These are phyloP conservation scores for Tyria jacobaeae DNA, from an alignment of 2,888 invertebrate genomes.

Conservation along the genomic window DNA sequence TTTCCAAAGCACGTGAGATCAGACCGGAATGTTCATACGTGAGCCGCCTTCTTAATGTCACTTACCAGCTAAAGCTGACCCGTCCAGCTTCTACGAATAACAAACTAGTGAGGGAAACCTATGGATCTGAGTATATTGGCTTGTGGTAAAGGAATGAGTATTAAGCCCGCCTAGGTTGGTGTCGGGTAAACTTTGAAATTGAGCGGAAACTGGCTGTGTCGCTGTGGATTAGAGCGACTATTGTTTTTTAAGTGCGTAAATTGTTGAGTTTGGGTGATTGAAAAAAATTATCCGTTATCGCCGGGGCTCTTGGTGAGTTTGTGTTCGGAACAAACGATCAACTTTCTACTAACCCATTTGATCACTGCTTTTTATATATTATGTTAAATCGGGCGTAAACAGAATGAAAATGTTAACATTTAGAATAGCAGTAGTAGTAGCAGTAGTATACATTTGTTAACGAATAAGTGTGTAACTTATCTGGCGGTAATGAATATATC, in stretches of 20 bases:
- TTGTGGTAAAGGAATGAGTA: conserved; percentile 62
- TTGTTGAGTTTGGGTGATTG: conserved; percentile 26
- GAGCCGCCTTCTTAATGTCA: conserved; percentile 58
- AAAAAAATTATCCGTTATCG: conserved; percentile 14
- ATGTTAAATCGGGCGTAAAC: background rate
- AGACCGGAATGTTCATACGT: conserved; percentile 62
- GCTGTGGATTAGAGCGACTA: conserved; percentile 52
- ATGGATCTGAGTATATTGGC: conserved; percentile 18
- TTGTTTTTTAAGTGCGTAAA: conserved; percentile 55
- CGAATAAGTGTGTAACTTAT: no score
- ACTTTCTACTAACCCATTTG: background rate
- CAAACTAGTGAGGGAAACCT: background rate
- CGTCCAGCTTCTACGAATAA: conserved; percentile 22
- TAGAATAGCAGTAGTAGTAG: background rate
- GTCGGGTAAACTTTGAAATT: conserved; percentile 65
- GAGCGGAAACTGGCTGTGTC: conserved; percentile 63
- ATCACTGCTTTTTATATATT: background rate
- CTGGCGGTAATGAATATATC: no score
- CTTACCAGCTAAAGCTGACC: conserved; percentile 43
- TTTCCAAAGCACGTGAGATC: conserved; percentile 69
- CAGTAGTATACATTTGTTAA: no score
- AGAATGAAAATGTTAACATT: background rate
- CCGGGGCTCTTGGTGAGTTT: background rate
- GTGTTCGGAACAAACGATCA: background rate
- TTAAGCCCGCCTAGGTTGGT: conserved; percentile 59